Percentiles rank a stretch among this genome's conserved stretches.
Evolutionary conservation across 1,140 invertebrate genomes (phyloP).

Genomic region (Drosophila pectinifera): DNA sequence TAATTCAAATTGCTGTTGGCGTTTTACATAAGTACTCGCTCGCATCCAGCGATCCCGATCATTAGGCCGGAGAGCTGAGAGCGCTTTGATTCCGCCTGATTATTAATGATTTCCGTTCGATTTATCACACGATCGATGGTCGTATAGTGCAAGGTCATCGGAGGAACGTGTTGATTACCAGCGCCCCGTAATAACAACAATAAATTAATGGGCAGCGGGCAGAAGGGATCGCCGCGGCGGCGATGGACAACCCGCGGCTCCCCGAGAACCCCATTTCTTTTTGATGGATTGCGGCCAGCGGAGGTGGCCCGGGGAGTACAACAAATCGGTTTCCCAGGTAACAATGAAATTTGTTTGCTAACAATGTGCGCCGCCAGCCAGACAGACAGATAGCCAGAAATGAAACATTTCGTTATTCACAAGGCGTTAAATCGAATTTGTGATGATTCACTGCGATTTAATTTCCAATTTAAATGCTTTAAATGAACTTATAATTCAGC

Average conservation of each 20-base stretch:
- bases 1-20: slow-evolving; percentile 55
- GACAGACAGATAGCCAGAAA: slow-evolving; percentile 4
- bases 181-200: slow-evolving; percentile 78
- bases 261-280: slow-evolving; percentile 48
- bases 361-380: slow-evolving; percentile 27
- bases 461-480: slow-evolving; percentile 73
- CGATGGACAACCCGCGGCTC: slow-evolving; percentile 66
- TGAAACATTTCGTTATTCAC: slow-evolving; percentile 62
- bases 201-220: slow-evolving; percentile 71
- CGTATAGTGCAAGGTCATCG: slow-evolving; percentile 80
- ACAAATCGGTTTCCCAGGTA: slow-evolving; percentile 70
- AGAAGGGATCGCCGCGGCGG: slow-evolving; percentile 3
- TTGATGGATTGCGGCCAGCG: slow-evolving; percentile 64
- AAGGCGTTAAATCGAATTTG: slow-evolving; percentile 69
- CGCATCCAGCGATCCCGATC: slow-evolving; percentile 56
- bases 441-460: slow-evolving; percentile 73
- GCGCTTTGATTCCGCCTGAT: slow-evolving; percentile 69
- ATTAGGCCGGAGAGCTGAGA: slow-evolving; percentile 68
- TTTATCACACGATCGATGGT: slow-evolving; percentile 76
- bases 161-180: slow-evolving; percentile 81
- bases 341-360: slow-evolving; percentile 63
- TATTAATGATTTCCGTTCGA: slow-evolving; percentile 83
- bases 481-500: slow-evolving; percentile 53
- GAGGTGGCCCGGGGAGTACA: slow-evolving; percentile 12
- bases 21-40: slow-evolving; percentile 47